A percentile compares a stretch with the other conserved stretches of the same genome.
Evolutionary conservation across 2,113 vertebrate species (phyloP).

Genomic region (Eidolon helvum): DNA sequence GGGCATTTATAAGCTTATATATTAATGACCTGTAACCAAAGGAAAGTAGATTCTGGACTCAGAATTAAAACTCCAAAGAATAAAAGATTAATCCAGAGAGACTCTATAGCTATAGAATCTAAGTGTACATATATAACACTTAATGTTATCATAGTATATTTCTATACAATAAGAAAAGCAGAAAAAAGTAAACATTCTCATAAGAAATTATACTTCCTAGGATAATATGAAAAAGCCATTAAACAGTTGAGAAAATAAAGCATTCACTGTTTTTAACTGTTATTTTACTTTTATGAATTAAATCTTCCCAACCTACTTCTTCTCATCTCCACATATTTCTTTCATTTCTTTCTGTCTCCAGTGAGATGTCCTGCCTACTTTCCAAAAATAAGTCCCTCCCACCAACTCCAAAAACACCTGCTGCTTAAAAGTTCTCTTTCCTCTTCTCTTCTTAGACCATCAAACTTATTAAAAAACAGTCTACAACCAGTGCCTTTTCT

Average conservation of each 20-base stretch:
- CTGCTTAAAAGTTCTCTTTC: background rate
- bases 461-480: background rate
- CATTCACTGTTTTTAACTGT: background rate
- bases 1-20: background rate
- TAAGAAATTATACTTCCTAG: constrained; percentile 7
- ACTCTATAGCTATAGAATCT: background rate
- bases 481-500: background rate
- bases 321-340: background rate
- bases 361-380: background rate
- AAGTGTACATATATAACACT: background rate
- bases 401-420: background rate
- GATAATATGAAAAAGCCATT: background rate
- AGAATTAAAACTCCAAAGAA: background rate
- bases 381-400: background rate
- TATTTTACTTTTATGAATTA: background rate
- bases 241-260: background rate
- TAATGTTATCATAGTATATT: background rate
- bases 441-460: background rate
- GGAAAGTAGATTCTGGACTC: background rate
- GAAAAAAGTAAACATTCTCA: background rate
- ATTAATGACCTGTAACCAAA: background rate
- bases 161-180: background rate
- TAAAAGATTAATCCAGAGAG: background rate
- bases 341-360: background rate
- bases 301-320: background rate